A percentile compares a stretch with the other conserved stretches of the same genome.
Evolutionary conservation across 2,888 invertebrate genomes (phyloP).

Genomic region (Andrena bucephala): DNA sequence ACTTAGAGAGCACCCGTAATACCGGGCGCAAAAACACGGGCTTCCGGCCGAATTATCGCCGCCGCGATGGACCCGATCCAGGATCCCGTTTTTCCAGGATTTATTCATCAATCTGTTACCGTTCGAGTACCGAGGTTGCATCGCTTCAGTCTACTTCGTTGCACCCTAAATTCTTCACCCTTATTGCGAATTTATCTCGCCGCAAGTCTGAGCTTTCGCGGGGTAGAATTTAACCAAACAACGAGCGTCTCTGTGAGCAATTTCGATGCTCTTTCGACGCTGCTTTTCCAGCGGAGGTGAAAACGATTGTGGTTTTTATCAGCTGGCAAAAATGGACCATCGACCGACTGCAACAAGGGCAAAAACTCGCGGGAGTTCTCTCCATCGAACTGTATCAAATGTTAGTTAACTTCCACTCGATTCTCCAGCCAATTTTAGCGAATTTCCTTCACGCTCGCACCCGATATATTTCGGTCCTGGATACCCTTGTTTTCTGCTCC

Average conservation of each 20-base stretch:
- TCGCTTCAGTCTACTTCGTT: background rate
- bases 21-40: conserved; percentile 27
- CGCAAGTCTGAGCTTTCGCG: too few relatives aligned
- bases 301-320: conserved; percentile 26
- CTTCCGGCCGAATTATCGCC: conserved; percentile 36
- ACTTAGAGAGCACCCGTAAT: conserved; percentile 31
- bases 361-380: conserved; percentile 9
- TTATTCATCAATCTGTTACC: conserved; percentile 9
- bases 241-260: conserved; percentile 3
- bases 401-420: conserved; percentile 16
- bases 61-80: conserved; percentile 13
- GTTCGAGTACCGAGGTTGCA: background rate
- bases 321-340: background rate
- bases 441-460: background rate
- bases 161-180: too few relatives aligned
- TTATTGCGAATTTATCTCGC: too few relatives aligned
- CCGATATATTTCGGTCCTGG: background rate
- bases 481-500: background rate
- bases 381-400: background rate
- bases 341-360: background rate
- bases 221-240: too few relatives aligned
- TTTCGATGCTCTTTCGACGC: background rate
- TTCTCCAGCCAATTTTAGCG: background rate
- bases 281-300: background rate
- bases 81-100: background rate